Percentiles rank a stretch among this genome's conserved stretches.
phyloP scores from a whole-genome alignment of 1,140 invertebrate species.

The Tetranychus cinnabarinus region DNA sequence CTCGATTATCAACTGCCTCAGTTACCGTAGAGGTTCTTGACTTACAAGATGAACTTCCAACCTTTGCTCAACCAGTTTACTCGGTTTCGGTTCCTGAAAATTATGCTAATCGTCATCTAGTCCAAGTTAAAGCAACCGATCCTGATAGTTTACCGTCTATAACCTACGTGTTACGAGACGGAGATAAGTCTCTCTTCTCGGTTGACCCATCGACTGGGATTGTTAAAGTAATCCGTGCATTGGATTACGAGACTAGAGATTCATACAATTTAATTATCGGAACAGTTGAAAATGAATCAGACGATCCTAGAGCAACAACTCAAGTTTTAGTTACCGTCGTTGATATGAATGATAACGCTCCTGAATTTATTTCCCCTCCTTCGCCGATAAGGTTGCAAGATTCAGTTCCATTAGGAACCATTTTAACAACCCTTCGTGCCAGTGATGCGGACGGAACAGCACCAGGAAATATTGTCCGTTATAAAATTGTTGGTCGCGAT shows the following conservation, averaged over 20 bases:
- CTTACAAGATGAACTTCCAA: conserved; percentile 53
- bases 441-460: conserved; percentile 50
- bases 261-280: conserved; percentile 49
- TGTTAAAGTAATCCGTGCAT: conserved; percentile 41
- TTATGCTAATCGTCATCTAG: conserved; percentile 41
- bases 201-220: conserved; percentile 51
- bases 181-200: conserved; percentile 48
- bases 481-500: conserved; percentile 47
- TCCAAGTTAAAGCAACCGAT: conserved; percentile 31
- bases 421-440: conserved; percentile 47
- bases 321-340: conserved; percentile 48
- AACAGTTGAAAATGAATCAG: conserved; percentile 42
- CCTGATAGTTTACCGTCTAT: conserved; percentile 24
- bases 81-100: conserved; percentile 59
- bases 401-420: conserved; percentile 48
- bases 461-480: conserved; percentile 29
- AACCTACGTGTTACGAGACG: conserved; percentile 57
- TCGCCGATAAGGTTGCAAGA: conserved; percentile 58
- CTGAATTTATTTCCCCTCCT: conserved; percentile 52
- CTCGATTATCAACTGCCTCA: conserved; percentile 56
- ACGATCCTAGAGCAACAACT: conserved; percentile 38
- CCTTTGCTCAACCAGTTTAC: conserved; percentile 45
- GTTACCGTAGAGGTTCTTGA: conserved; percentile 56
- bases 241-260: conserved; percentile 51
- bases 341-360: conserved; percentile 26